Evolutionary conservation across 2,113 vertebrate species (phyloP).

Genomic region (Crotophaga sulcirostris): DNA sequence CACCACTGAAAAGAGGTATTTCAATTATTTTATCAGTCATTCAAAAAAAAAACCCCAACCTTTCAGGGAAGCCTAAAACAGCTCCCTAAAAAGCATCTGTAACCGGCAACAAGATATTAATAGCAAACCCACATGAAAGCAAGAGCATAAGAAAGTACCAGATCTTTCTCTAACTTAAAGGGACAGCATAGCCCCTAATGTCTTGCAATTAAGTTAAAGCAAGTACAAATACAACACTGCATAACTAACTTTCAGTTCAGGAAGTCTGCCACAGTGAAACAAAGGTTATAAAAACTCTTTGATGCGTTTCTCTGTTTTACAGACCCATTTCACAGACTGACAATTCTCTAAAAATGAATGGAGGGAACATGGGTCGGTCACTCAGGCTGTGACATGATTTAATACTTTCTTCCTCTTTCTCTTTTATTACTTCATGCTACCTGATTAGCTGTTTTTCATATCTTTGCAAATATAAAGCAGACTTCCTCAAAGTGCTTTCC

Average conservation of each 20-base stretch:
- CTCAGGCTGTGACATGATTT: neutral
- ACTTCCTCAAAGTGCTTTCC: slow-evolving; percentile 20
- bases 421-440: neutral
- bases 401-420: slow-evolving; percentile 38
- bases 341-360: neutral
- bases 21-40: neutral
- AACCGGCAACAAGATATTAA: neutral
- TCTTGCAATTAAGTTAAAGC: neutral
- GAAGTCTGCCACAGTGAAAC: neutral
- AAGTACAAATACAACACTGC: neutral
- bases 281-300: neutral
- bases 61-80: neutral
- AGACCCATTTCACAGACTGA: neutral
- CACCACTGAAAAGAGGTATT: neutral
- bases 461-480: neutral
- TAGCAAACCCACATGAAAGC: neutral
- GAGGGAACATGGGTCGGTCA: neutral
- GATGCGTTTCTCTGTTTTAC: neutral
- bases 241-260: neutral
- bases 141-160: neutral
- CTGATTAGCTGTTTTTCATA: neutral
- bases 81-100: neutral
- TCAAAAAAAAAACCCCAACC: neutral
- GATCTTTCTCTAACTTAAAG: neutral
- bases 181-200: neutral